phyloP scores from a whole-genome alignment of 1,140 invertebrate species.

The Himalopsyche phryganea region DNA sequence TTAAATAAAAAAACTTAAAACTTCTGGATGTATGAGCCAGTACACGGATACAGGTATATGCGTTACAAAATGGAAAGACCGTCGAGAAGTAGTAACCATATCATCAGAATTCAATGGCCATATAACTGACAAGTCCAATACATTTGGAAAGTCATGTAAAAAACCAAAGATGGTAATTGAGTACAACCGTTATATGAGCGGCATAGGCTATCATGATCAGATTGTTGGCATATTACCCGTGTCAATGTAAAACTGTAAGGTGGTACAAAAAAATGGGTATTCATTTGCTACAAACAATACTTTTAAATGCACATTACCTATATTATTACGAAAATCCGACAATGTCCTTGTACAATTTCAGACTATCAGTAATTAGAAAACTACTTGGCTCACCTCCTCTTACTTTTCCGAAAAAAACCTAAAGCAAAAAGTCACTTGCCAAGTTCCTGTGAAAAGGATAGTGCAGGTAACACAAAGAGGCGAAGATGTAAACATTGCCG shows the following conservation, averaged over 20 bases:
- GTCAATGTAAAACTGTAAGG: slow-evolving; percentile 1
- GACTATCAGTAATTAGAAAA: neutral
- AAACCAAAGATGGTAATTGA: slow-evolving; percentile 4
- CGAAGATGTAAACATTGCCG: slow-evolving; percentile 1
- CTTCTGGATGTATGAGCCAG: neutral
- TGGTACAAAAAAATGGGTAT: slow-evolving; percentile 6
- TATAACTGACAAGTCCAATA: neutral
- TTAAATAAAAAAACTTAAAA: neutral
- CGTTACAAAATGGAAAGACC: neutral
- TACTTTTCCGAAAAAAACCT: neutral
- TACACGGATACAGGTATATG: neutral
- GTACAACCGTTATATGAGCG: neutral
- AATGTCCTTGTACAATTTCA: neutral
- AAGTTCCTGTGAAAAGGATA: neutral
- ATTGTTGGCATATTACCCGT: slow-evolving; percentile 4
- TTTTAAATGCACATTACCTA: neutral
- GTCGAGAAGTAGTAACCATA: neutral
- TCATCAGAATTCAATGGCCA: slow-evolving; percentile 3
- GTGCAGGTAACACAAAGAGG: neutral
- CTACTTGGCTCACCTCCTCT: neutral
- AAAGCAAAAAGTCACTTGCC: neutral
- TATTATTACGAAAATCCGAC: neutral
- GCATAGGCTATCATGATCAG: slow-evolving; percentile 1
- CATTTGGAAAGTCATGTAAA: neutral
- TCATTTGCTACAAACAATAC: too few species aligned